These are phyloP conservation scores for Mustela nigripes DNA, from an alignment of 2,113 vertebrate species.

Conservation along the genomic window DNA sequence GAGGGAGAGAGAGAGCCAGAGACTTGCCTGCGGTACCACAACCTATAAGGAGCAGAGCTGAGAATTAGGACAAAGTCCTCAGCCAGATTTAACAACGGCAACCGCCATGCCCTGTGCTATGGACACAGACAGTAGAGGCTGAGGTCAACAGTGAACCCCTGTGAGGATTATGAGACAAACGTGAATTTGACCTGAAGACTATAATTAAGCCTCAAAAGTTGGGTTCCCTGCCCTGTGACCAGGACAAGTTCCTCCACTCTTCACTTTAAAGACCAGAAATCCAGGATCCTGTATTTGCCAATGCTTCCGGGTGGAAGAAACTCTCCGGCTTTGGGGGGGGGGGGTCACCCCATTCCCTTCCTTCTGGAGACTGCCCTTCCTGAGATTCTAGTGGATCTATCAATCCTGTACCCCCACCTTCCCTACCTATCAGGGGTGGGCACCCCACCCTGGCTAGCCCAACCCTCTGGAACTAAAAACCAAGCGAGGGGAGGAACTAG, in stretches of 20 bases:
- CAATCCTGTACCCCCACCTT: background rate
- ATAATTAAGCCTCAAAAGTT: background rate
- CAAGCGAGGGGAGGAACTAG: background rate
- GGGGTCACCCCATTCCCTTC: background rate
- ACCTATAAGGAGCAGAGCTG: background rate
- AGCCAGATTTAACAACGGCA: background rate
- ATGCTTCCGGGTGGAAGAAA: background rate
- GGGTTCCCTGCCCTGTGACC: background rate
- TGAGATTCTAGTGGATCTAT: too few relatives aligned
- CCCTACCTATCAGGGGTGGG: background rate
- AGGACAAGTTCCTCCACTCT: background rate
- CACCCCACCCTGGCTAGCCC: background rate
- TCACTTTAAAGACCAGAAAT: background rate
- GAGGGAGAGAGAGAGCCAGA: background rate
- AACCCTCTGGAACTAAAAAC: background rate
- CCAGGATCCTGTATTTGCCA: background rate
- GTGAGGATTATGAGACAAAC: background rate
- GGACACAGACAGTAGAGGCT: background rate
- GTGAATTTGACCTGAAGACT: background rate
- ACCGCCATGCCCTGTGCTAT: background rate
- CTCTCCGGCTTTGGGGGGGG: background rate
- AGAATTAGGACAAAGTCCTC: background rate
- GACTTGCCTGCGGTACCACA: background rate
- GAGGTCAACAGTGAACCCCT: background rate
- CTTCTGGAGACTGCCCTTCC: background rate